Conservation (phyloP, 2,888 invertebrate species). For the Cerceris rybyensis region DNA sequence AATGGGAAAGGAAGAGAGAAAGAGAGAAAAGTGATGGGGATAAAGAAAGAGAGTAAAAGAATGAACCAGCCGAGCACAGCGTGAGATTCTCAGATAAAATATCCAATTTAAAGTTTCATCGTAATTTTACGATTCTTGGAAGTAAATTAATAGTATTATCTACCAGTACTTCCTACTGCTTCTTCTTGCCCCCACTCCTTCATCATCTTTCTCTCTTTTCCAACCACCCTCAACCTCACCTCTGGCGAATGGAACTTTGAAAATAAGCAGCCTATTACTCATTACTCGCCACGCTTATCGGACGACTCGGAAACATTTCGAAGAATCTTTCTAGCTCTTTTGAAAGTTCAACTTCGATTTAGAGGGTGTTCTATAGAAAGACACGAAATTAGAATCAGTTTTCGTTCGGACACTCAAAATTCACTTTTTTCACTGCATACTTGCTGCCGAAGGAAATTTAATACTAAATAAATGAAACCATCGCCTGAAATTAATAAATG, state of each 20-base stretch:
- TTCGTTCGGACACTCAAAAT: neutral
- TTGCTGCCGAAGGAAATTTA: too few species aligned
- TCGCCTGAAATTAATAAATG: too few species aligned
- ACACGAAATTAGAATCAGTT: conserved; percentile 1
- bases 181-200: conserved; percentile 13
- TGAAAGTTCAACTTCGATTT: conserved; percentile 38
- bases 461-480: too few species aligned
- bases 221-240: conserved; percentile 28
- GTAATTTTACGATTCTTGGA: conserved; percentile 80
- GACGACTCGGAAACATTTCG: conserved; percentile 40
- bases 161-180: conserved; percentile 47
- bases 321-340: conserved; percentile 34
- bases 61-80: conserved; percentile 47
- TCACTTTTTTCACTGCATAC: neutral
- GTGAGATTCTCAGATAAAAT: conserved; percentile 75
- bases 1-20: conserved; percentile 31
- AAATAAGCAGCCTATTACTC: conserved; percentile 78
- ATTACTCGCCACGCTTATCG: conserved; percentile 71
- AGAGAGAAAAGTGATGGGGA: conserved; percentile 12
- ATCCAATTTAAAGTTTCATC: conserved; percentile 79
- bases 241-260: conserved; percentile 68
- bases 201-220: conserved; percentile 29
- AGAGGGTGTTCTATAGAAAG: conserved; percentile 22
- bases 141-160: conserved; percentile 81
- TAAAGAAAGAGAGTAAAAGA: conserved; percentile 19